Evolutionary conservation across 2,113 vertebrate species (phyloP), one percentile per base, ranked within the genome.

Genomic region (Chamaea fasciata): DNA sequence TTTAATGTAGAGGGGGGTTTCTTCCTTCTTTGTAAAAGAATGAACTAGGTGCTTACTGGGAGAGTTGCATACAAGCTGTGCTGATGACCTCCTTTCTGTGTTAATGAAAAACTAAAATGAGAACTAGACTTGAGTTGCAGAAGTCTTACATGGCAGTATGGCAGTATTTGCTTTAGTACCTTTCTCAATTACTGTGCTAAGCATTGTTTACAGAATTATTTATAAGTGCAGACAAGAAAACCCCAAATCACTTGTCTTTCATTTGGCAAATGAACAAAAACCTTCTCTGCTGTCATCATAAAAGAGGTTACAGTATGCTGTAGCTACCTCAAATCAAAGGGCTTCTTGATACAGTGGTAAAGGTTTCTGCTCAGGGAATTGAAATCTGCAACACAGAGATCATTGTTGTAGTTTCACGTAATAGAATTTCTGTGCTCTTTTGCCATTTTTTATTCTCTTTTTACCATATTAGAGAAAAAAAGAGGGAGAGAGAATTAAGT

Each of bases 1-100:
- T 82, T 28, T 49, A 33, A 56, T 17, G 18, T 27, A 49, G 19
- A 23, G 5, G 2, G 2, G 5, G 0, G 0, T 71, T 89, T 42
- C 46, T 60, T 30, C 13, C 7, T 60, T 84, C 39, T 87, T 73
- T 60, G 13, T 78, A 30, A 71, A 78, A 73, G 19, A 60, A 53
- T 49, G 39, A 53, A 15, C 17, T 59, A 41, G 42, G 10, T 80
- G 10, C 41, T 44, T 79, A 8, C 11, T 57, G 31, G 20, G 27
- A 41, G n/a, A 47, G 26, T 50, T 90, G 27, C 8, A 30, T 22
- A 9, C 41, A 37, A 39, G 13, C 41, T 82, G 24, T 71, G 56
- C 49, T 68, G 33, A 10, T 84, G 19, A 27, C 9, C 7, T 21
- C 9, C 6, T 21, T 59, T 63, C 19, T 73, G 22, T 42, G 24